Base-by-base conservation (phyloP, 2,888 invertebrate genomes). In the Dasypolia templi region DNA sequence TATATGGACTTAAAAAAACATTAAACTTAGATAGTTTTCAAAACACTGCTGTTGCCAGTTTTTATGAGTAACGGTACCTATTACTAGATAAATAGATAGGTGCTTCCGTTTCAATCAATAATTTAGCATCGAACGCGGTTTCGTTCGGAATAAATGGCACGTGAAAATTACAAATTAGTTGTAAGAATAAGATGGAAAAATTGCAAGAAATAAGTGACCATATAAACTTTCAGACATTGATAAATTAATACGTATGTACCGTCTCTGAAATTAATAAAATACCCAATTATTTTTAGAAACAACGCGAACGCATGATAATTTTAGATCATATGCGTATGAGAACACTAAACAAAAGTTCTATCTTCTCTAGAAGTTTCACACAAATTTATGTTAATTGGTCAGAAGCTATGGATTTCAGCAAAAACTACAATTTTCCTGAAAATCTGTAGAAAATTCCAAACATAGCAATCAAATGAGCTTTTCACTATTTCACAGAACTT, bases 51-150 rank as follows among this genome's bases (percentile, higher is more conserved):
- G 19, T 72, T 62, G 65, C 46, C 68, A 53, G 53, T 72, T 79
- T 59, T 80, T 68, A 65, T 65, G n/a, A 62, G 32, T 80, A 79
- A 79, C 71, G 67, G 72, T 69, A 62, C 42, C 5, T 49, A 66
- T 46, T 65, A 29, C 44, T 51, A 62, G 55, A 79, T 71, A 62
- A 75, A 79, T 62, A 56, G 53, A 61, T 79, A 81, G n/a, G n/a
- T n/a, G n/a, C 56, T 53, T 69, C 58, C 44, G 62, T 66, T 65
- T 53, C 42, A 65, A 53, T 72, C 62, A 72, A 68, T 72, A 72
- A 72, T 69, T 76, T 72, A 65, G 51, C 56, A 77, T 42, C 42
- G n/a, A 65, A 61, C 56, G n/a, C 32, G 29, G 22, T 59, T 51
- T 66, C 35, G 56, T 68, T 64, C 26, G 29, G 44, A 62, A 55